A percentile compares a stretch with the other conserved stretches of the same genome.
phyloP scores from a whole-genome alignment of 2,797 vertebrate species.

The Pogonophryne albipinna region DNA sequence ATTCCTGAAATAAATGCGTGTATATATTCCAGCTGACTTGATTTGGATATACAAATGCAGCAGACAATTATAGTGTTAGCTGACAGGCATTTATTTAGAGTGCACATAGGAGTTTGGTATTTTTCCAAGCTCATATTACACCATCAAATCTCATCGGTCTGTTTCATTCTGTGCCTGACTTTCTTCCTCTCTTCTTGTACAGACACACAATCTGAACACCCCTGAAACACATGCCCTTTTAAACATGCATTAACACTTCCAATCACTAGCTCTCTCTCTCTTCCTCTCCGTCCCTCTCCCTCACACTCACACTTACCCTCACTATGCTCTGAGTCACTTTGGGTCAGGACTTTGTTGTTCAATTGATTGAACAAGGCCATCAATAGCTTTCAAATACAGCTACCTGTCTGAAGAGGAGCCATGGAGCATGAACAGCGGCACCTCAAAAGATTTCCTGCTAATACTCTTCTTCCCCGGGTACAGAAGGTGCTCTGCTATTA shows the following conservation, averaged over 20 bases:
- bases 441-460: slow-evolving; percentile 82
- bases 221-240: slow-evolving; percentile 38
- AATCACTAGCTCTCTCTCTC: slow-evolving; percentile 33
- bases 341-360: slow-evolving; percentile 84
- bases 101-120: slow-evolving; percentile 22
- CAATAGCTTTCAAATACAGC: slow-evolving; percentile 85
- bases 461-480: slow-evolving; percentile 67
- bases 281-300: slow-evolving; percentile 5
- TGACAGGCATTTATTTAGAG: slow-evolving; percentile 41
- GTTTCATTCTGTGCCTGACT: slow-evolving; percentile 5
- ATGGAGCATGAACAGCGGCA: slow-evolving; percentile 79
- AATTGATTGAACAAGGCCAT: slow-evolving; percentile 82
- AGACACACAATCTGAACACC: slow-evolving; percentile 12
- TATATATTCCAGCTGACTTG: slow-evolving; percentile 64
- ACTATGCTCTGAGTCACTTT: slow-evolving; percentile 76
- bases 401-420: slow-evolving; percentile 81
- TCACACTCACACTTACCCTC: slow-evolving; percentile 53
- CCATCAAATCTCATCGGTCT: slow-evolving; percentile 33
- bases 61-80: slow-evolving; percentile 47
- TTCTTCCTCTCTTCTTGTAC: neutral
- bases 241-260: slow-evolving; percentile 34
- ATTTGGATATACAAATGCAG: slow-evolving; percentile 57
- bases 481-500: slow-evolving; percentile 69
- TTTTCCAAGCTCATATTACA: slow-evolving; percentile 38
- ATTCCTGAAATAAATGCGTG: slow-evolving; percentile 65